These are phyloP conservation scores for Xenops minutus DNA, from an alignment of 2,797 vertebrate species.

Conservation along the genomic window DNA sequence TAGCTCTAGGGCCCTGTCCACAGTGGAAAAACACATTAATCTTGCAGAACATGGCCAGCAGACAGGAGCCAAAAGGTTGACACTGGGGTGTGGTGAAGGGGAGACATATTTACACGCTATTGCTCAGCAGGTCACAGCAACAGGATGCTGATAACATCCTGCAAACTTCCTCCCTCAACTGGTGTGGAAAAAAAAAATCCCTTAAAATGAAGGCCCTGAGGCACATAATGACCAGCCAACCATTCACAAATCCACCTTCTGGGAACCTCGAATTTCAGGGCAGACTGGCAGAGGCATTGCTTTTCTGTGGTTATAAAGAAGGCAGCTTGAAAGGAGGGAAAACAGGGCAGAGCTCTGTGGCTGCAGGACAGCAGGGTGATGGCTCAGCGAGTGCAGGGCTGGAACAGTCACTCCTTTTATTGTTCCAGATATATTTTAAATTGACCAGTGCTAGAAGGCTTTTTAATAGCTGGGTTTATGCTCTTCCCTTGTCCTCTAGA, in stretches of 20 bases:
- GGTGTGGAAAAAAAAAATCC: background rate
- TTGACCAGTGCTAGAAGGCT: background rate
- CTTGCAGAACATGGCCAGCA: slow-evolving; percentile 24
- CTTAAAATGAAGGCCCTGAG: slow-evolving; percentile 5
- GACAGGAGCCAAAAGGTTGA: slow-evolving; percentile 73
- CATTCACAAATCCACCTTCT: slow-evolving; percentile 39
- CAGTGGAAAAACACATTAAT: slow-evolving; percentile 62
- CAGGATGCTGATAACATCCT: slow-evolving; percentile 79
- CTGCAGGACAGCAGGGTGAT: background rate
- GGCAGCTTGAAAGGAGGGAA: background rate
- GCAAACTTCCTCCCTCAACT: slow-evolving; percentile 67
- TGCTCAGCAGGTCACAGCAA: slow-evolving; percentile 72
- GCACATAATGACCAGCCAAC: background rate
- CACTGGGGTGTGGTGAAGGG: slow-evolving; percentile 65
- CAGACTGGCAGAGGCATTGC: background rate
- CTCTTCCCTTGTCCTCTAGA: background rate
- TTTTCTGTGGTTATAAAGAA: background rate
- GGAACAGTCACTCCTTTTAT: background rate
- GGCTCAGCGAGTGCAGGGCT: background rate
- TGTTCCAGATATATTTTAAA: slow-evolving; percentile 23
- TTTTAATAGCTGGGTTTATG: background rate
- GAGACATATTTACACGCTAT: slow-evolving; percentile 67
- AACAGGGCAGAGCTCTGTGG: background rate
- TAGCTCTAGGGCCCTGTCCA: background rate
- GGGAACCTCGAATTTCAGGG: background rate